These are phyloP conservation scores for Isichthys henryi DNA, from an alignment of 2,113 vertebrate species.

Conservation along the genomic window DNA sequence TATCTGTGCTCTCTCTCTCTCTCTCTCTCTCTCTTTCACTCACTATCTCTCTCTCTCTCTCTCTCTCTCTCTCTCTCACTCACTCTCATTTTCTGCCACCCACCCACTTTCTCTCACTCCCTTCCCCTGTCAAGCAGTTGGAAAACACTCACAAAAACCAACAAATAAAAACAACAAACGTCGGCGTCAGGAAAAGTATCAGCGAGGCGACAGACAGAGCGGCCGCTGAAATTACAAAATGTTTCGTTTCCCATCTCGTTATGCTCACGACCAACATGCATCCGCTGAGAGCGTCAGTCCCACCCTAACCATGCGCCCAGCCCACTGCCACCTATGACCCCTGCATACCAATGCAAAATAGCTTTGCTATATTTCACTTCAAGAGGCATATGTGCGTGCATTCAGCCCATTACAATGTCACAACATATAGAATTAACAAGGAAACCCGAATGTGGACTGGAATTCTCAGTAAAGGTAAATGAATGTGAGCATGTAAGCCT, in stretches of 20 bases:
- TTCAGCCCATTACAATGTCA: background rate
- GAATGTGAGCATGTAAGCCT: background rate
- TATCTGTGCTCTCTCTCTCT: constrained; percentile 57
- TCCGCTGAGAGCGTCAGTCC: constrained; percentile 7
- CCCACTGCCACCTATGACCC: constrained; percentile 53
- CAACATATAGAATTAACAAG: background rate
- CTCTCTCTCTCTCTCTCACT: constrained; percentile 44
- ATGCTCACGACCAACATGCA: background rate
- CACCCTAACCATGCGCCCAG: constrained; percentile 27
- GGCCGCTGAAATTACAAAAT: background rate
- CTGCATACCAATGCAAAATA: constrained; percentile 49
- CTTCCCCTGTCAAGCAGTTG: constrained; percentile 18
- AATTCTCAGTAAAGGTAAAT: background rate
- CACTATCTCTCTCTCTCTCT: constrained; percentile 47
- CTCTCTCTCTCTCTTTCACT: constrained; percentile 41
- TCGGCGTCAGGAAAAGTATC: background rate
- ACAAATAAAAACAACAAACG: background rate
- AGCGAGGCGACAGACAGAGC: background rate
- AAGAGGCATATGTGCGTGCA: constrained; percentile 26
- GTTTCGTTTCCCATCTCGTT: background rate
- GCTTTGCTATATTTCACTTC: constrained; percentile 37
- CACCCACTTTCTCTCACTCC: constrained; percentile 32
- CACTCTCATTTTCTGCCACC: constrained; percentile 42
- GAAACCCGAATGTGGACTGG: background rate
- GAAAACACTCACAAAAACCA: constrained; percentile 9